Conservation (phyloP, 2,888 invertebrate species). For the Formica aserva region DNA sequence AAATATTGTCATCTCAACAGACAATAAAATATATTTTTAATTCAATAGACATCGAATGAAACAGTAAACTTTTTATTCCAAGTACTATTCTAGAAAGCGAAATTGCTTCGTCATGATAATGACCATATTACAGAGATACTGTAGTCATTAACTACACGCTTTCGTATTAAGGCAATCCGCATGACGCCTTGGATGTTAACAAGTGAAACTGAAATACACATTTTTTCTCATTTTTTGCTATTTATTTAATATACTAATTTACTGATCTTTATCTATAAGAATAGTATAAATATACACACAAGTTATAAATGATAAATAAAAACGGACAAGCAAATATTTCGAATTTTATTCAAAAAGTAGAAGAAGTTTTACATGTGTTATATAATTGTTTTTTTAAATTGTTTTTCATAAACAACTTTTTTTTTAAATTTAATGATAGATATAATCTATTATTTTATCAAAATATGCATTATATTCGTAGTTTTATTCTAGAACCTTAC, state of each 20-base stretch:
- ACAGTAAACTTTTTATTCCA: neutral
- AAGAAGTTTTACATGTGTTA: neutral
- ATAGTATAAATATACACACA: neutral
- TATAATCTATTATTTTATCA: neutral
- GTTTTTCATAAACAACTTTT: neutral
- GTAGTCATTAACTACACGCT: constrained; percentile 46
- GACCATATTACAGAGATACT: neutral
- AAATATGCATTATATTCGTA: neutral
- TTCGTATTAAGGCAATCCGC: constrained; percentile 42
- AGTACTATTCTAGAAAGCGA: constrained; percentile 31
- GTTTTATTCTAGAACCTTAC: neutral
- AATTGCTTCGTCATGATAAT: constrained; percentile 2
- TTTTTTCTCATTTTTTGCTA: neutral
- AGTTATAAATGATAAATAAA: neutral
- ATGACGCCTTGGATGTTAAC: constrained; percentile 36
- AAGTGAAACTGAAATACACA: neutral
- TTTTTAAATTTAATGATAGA: neutral
- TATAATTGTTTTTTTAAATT: neutral
- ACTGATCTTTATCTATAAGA: neutral
- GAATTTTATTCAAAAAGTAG: neutral
- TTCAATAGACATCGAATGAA: neutral
- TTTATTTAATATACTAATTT: neutral
- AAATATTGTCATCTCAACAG: neutral
- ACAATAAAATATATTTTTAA: constrained; percentile 1
- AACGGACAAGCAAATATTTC: neutral